Percentiles rank a stretch among this genome's conserved stretches.
Conservation (phyloP, 2,113 vertebrate species). For the Triplophysa tibetana region DNA sequence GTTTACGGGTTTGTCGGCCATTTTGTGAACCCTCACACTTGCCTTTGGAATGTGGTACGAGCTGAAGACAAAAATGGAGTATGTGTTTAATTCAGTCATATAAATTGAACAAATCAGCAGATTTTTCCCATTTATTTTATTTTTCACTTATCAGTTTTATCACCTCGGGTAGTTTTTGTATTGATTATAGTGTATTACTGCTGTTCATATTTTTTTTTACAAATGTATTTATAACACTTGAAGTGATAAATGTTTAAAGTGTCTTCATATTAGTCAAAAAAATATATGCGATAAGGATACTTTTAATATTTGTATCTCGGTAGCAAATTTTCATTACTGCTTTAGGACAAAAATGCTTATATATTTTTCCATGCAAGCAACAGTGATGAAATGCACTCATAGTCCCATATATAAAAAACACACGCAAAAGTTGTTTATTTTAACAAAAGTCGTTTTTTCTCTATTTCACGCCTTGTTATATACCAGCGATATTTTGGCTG, state of each 20-base stretch:
- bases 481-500: not conserved
- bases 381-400: not conserved
- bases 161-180: not conserved
- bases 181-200: not conserved
- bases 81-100: conserved; percentile 25
- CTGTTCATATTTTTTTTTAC: not conserved
- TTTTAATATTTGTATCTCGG: not conserved
- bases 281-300: not conserved
- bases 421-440: not conserved
- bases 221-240: not conserved
- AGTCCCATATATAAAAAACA: no score
- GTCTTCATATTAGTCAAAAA: no score
- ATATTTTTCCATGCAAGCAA: not conserved
- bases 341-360: not conserved
- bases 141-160: not conserved
- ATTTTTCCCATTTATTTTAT: not conserved
- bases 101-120: not conserved
- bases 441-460: not conserved
- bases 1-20: conserved; percentile 54
- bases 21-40: conserved; percentile 57
- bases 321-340: not conserved
- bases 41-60: conserved; percentile 47
- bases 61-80: conserved; percentile 49
- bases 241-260: not conserved
- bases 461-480: not conserved